Evolutionary conservation across 2,888 invertebrate genomes (phyloP), one percentile per base, ranked within the genome.

Genomic region (Cryptosula pallasiana): DNA sequence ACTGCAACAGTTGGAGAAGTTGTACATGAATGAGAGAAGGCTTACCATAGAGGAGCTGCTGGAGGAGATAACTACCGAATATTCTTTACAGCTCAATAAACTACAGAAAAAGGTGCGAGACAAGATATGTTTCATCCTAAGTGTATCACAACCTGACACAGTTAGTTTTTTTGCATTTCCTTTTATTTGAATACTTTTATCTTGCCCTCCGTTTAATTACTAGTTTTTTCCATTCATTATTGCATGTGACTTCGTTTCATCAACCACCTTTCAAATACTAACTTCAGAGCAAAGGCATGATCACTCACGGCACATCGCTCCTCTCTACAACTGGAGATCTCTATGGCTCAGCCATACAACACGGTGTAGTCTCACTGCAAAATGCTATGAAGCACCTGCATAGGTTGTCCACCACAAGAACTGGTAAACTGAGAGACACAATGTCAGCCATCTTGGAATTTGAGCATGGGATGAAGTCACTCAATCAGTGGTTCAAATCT

Each of bases 361-460:
- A 63, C n/a, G 63, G 63, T 5, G n/a, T 63, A 32, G 63, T 34
- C 32, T 63, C 63, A 3, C 63, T 63, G 9, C 29, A 63, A 27
- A 63, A 27, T n/a, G 2, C 63, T 29, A 63, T 63, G 32, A 63
- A 27, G 27, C 63, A 63, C 27, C n/a, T 63, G 3, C 13, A 16
- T 9, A 25, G 63, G 5, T 27, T 63, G 2, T 63, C 63, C 27
- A 13, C 63, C n/a, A 32, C 63, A 16, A 2, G 63, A 32, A 32
- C 63, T 27, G 32, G 63, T 63, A 63, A 63, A 32, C 63, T 63
- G 9, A 63, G 27, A 63, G 63, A 63, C 27, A 63, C 63, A 3
- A 63, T 63, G 63, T 63, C 63, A 32, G 63, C 63, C 29, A 63
- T 63, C 9, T 63, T 63, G 9, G 63, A 63, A 5, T 63, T 63